Conservation (phyloP, 2,113 vertebrate genomes). For the Phalacrocorax aristotelis region DNA sequence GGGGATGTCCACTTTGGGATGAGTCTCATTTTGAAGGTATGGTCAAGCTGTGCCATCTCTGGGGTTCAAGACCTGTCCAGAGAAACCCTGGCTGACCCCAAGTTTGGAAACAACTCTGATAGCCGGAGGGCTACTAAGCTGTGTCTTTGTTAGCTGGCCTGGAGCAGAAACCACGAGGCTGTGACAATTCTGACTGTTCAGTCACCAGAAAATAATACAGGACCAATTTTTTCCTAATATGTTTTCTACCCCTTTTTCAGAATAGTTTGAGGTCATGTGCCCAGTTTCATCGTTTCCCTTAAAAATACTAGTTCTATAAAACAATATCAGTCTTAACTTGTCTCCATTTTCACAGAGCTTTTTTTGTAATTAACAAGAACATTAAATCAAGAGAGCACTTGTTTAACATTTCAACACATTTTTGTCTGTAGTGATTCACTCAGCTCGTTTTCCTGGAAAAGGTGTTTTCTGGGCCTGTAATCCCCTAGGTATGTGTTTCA, state of each 20-base stretch:
- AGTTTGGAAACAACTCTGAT: neutral
- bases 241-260: neutral
- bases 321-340: conserved; percentile 60
- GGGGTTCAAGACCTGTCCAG: neutral
- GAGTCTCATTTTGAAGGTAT: neutral
- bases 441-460: conserved; percentile 58
- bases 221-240: neutral
- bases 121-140: neutral
- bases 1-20: neutral
- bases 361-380: conserved; percentile 59
- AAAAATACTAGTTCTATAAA: conserved; percentile 36
- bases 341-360: conserved; percentile 17
- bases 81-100: neutral
- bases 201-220: neutral
- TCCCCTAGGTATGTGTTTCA: conserved; percentile 68
- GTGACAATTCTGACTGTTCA: neutral
- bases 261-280: neutral
- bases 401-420: conserved; percentile 66
- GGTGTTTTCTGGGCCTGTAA: conserved; percentile 69
- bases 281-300: neutral
- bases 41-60: neutral
- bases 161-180: neutral
- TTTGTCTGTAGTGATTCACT: conserved; percentile 63
- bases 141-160: neutral
- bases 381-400: conserved; percentile 70